Conservation (phyloP, 2,797 vertebrate genomes). For the Halcyon smyrnensis region DNA sequence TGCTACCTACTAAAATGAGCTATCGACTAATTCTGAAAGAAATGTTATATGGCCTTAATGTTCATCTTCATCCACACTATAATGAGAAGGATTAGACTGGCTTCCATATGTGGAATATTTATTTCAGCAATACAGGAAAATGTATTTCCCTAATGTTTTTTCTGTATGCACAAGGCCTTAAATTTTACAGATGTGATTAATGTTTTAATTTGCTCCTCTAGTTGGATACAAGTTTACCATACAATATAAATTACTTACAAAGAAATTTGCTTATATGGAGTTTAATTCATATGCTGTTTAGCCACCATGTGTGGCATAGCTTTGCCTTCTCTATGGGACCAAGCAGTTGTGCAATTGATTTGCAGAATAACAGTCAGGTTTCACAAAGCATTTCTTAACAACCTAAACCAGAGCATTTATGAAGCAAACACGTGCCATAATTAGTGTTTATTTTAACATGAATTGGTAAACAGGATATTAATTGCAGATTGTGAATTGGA, state of each 20-base stretch:
- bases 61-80: constrained; percentile 85
- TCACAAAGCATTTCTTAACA: constrained; percentile 64
- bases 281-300: constrained; percentile 85
- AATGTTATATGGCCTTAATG: constrained; percentile 86
- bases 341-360: constrained; percentile 69
- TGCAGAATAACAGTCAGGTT: constrained; percentile 66
- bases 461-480: constrained; percentile 60
- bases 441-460: constrained; percentile 67
- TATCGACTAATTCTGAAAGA: constrained; percentile 87
- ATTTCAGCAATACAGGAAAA: constrained; percentile 87
- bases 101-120: constrained; percentile 85
- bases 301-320: constrained; percentile 78
- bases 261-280: constrained; percentile 84
- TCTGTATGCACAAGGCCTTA: constrained; percentile 80
- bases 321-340: constrained; percentile 61
- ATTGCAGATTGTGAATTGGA: constrained; percentile 52
- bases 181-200: constrained; percentile 87
- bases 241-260: constrained; percentile 87
- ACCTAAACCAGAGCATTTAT: constrained; percentile 59
- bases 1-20: constrained; percentile 84
- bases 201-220: constrained; percentile 88
- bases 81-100: constrained; percentile 87
- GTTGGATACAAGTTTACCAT: constrained; percentile 86
- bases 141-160: constrained; percentile 86
- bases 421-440: constrained; percentile 58